Evolutionary conservation across 2,888 invertebrate species (phyloP), one percentile per base, ranked within the genome.

Genomic region (Drosophila neonasuta): DNA sequence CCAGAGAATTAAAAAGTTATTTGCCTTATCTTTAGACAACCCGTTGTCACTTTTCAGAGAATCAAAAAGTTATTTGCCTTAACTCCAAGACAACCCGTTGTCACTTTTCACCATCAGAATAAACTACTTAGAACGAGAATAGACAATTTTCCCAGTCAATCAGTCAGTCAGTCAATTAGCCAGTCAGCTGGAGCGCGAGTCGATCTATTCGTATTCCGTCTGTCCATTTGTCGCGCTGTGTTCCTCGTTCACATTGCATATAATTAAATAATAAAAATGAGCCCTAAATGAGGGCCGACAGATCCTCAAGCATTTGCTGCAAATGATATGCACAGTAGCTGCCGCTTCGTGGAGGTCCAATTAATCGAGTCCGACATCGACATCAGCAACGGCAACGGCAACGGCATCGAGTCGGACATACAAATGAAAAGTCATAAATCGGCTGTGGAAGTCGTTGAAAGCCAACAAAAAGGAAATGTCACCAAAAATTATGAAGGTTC

Each of bases 401-500:
- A 13, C 13, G 45, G 29, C 24, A 30, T 44, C 78, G 75, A 71
- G 84, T 79, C 82, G 80, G 82, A 86, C 84, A 86, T 86, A 84
- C 83, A 84, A 86, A 84, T 86, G 79, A 71, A 83, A 63, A 79
- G 76, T 79, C 85, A 86, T 86, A 87, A 86, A 83, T 83, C 79
- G 75, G 77, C 66, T 11, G 34, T 15, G 32, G 15, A 42, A 60
- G 50, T 63, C 55, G 73, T 32, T 67, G 63, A 64, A 51, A 70
- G 74, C 63, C 29, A 44, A 45, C 64, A 52, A 48, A 64, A 59
- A 82, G 85, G 80, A 84, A 84, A 84, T 87, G 84, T 84, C 84
- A 87, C 85, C 84, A 51, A 86, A 83, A 84, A 85, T 86, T 85
- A 84, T 85, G 87, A 84, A 86, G 86, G 81, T 85, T 81, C 63